Percentiles rank a stretch among this genome's conserved stretches.
Conservation (phyloP, 2,113 vertebrate species). For the Dicaeum eximium region DNA sequence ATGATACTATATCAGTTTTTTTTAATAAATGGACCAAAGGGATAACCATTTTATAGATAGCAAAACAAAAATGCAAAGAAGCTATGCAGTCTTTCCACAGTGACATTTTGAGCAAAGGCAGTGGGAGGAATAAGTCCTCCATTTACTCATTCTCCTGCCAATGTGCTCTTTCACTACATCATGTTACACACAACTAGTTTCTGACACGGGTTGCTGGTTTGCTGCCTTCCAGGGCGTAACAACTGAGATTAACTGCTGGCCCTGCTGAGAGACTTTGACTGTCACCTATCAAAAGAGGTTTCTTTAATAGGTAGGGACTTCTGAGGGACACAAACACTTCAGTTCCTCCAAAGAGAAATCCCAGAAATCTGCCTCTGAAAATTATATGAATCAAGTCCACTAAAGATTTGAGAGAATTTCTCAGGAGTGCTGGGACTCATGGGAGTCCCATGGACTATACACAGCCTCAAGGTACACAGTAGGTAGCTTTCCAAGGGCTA, state of each 20-base stretch:
- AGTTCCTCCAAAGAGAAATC: background rate
- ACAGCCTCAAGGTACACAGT: accelerated
- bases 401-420: background rate
- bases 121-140: background rate
- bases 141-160: background rate
- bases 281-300: background rate
- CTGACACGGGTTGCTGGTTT: background rate
- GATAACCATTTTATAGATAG: background rate
- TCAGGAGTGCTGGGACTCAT: background rate
- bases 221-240: accelerated
- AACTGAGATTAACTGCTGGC: background rate
- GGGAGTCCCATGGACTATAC: background rate
- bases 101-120: background rate
- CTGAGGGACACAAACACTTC: background rate
- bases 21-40: background rate
- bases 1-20: accelerated
- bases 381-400: background rate
- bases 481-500: background rate
- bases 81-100: background rate
- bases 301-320: background rate
- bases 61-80: background rate
- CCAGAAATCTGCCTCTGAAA: background rate
- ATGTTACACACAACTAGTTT: background rate
- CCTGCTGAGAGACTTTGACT: background rate
- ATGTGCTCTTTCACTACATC: background rate